Conservation (phyloP, 2,113 vertebrate genomes). For the Sapajus apella region DNA sequence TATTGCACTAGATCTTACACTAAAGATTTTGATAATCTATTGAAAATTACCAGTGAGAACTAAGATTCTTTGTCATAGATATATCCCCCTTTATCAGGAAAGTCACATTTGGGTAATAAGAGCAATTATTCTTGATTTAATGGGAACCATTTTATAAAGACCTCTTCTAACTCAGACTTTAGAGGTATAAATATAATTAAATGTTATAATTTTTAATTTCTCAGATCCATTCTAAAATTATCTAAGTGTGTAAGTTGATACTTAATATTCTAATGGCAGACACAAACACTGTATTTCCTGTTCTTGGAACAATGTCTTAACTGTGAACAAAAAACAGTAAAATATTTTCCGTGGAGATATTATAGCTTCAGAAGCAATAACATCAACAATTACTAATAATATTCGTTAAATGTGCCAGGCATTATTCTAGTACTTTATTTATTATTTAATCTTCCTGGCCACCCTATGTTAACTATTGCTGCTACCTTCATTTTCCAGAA, state of each 20-base stretch:
- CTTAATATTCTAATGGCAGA: background rate
- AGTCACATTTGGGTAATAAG: background rate
- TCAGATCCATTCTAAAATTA: slow-evolving; percentile 20
- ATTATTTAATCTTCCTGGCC: background rate
- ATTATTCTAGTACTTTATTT: background rate
- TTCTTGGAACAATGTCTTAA: background rate
- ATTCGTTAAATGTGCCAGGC: background rate
- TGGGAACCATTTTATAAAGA: background rate
- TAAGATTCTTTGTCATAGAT: slow-evolving; percentile 30
- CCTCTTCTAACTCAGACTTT: slow-evolving; percentile 18
- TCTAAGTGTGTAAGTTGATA: background rate
- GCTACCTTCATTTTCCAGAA: background rate
- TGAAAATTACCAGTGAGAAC: slow-evolving; percentile 5
- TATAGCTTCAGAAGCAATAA: slow-evolving; percentile 22
- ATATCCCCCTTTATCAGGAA: background rate
- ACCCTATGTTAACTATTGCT: background rate
- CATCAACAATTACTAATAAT: background rate
- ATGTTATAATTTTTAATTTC: background rate
- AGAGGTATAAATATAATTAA: background rate
- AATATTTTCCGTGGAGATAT: background rate
- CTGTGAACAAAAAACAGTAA: background rate
- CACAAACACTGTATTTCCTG: background rate
- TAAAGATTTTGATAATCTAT: slow-evolving; percentile 55
- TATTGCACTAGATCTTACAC: slow-evolving; percentile 32
- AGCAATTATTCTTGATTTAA: slow-evolving; percentile 15